A percentile compares a stretch with the other conserved stretches of the same genome.
Evolutionary conservation across 1,140 invertebrate genomes (phyloP).

Genomic region (Pollicipes pollicipes): DNA sequence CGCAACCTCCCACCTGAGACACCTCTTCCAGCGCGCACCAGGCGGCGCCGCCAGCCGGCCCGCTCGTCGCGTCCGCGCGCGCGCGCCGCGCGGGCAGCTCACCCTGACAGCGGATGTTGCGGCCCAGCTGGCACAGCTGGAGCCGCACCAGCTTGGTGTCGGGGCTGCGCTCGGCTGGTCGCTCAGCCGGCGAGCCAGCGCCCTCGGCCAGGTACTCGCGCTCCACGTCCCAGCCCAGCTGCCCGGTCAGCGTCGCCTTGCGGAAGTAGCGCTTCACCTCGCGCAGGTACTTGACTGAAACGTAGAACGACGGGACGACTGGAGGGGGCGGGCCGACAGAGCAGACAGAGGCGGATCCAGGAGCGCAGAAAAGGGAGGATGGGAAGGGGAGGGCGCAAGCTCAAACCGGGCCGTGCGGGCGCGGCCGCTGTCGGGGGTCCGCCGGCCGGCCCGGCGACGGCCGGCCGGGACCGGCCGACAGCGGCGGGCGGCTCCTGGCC

Average conservation of each 20-base stretch:
- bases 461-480: too few species aligned
- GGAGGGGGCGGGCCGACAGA: conserved; percentile 7
- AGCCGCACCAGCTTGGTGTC: conserved; percentile 75
- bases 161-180: conserved; percentile 30
- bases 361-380: background rate
- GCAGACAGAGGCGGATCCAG: background rate
- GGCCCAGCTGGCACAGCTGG: conserved; percentile 71
- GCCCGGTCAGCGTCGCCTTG: conserved; percentile 85
- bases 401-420: background rate
- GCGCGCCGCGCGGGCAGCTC: too few species aligned
- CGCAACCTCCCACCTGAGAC: too few species aligned
- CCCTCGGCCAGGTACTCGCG: conserved; percentile 30
- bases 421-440: too few species aligned
- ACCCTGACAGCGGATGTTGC: conserved; percentile 65
- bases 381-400: background rate
- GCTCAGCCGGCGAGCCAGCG: conserved; percentile 41
- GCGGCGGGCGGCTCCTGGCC: too few species aligned
- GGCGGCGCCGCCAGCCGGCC: too few species aligned
- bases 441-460: too few species aligned
- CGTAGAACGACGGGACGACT: conserved; percentile 26
- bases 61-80: too few species aligned
- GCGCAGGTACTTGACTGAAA: conserved; percentile 86
- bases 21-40: too few species aligned
- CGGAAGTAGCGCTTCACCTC: conserved; percentile 95
- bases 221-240: conserved; percentile 65